Base-by-base conservation (phyloP, 2,113 vertebrate species). In the Cnemophilus loriae region DNA sequence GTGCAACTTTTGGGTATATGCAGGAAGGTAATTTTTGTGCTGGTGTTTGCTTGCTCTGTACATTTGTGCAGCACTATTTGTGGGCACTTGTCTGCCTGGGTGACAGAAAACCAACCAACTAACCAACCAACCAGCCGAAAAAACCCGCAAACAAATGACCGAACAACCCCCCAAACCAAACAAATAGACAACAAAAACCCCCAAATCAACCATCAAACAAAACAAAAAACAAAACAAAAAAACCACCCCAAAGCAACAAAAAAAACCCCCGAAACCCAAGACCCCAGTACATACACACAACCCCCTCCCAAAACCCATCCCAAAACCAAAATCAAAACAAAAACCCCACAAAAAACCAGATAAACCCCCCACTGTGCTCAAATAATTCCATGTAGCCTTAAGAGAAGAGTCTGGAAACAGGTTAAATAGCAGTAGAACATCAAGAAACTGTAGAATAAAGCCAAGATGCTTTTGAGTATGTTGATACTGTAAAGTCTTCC, bases 51-150 rank as follows among this genome's bases (percentile, higher is more conserved):
- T 61, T 92, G 15, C 26, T 26, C 6, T 23, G 12, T 5, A 5
- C 6, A 9, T 64, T 89, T 93, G 11, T 71, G 30, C 0, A 1
- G 13, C n/a, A 17, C 28, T 1, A 0, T 68, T 89, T 0, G 0
- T 75, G 28, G 86, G 4, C 3, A 2, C 59, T 35, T 65, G 2
- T 42, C 30, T 50, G 28, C 28, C 30, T 27, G 8, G 9, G 2
- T 69, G 42, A 39, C 7, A 28, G n/a, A 63, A 27, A 52, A 23
- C 16, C 24, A 24, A 18, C 5, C 24, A 50, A 41, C 7, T 9
- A 47, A 23, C 5, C 28, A 59, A 49, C 16, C 24, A 24, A 18
- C 5, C 24, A 50, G n/a, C 7, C 11, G 39, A 23, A 59, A 49
- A 28, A 27, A 9, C 49, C 49, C 49, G 14, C 13, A 50, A 52